Base-by-base conservation (phyloP, 1,140 invertebrate species). In the Macrostomum lignano region DNA sequence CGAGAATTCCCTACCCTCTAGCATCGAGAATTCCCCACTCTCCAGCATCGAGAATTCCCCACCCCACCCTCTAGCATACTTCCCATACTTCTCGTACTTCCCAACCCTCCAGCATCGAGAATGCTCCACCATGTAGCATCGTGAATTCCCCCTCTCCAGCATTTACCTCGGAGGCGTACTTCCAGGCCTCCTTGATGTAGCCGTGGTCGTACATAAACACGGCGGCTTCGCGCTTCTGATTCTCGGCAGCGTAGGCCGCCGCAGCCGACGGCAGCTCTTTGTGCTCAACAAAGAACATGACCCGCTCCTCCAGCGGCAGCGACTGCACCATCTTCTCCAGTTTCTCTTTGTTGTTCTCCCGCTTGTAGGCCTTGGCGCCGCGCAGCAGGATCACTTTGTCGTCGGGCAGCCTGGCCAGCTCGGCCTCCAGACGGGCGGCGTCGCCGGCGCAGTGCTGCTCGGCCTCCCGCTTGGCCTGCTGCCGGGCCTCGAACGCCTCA, bases 321-420 rank as follows among this genome's bases (percentile, higher is more conserved):
- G 42, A 37, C 10, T 42, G 36, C 2, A 49, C 32, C 25, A 44
- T 40, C 7, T 38, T 43, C 30, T 43, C 33, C 39, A 47, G 43
- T 23, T 36, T 41, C 7, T 36, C 31, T 11, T 20, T 22, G 10
- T 46, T 42, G 3, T 38, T 39, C 7, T 37, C 22, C 13, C 25
- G 31, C 21, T 40, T 38, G 33, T 43, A 42, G 15, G 43, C 31
- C 13, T 41, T 40, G 14, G 47, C 47, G 47, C 38, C 34, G 36
- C 44, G 37, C 35, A 36, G 11, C 15, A 14, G n/a, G 35, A 9
- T 28, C 22, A 26, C 13, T 17, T 10, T 21, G 23, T 31, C 17
- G 30, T 31, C n/a, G n/a, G 15, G 17, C 23, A 11, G n/a, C 17
- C 10, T 17, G 28, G 28, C 7, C 15, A 10, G 7, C 23, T n/a